Base-by-base conservation (phyloP, 2,888 invertebrate genomes). In the Zygogramma bicolorata region DNA sequence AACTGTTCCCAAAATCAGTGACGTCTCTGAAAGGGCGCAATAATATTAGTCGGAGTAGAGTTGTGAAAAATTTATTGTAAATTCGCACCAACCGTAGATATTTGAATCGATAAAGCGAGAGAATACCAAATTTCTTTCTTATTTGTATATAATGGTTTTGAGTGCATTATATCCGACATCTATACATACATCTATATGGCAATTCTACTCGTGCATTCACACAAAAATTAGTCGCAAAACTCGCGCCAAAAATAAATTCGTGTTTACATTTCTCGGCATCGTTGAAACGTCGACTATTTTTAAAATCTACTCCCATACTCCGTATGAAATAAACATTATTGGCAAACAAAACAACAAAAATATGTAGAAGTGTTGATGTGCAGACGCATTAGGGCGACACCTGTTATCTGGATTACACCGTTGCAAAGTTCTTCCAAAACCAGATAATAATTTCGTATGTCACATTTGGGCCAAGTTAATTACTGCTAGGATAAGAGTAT, bases 321-420 rank as follows among this genome's bases (percentile, higher is more conserved):
- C 63, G 63, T 46, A 46, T 7, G 10, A 63, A 63, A 63, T 46
- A 63, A 63, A 63, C 27, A 63, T 29, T 29, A 63, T 63, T 22
- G 29, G 46, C 63, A 63, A 63, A 63, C 49, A 46, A 63, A 63
- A 63, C 49, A 46, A 42, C 42, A 27, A 63, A 63, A 63, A 46
- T 46, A 61, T 59, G n/a, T n/a, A 27, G 61, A 40, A n/a, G 20
- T 61, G 61, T 61, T 40, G 40, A 60, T 1, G n/a, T 38, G 27
- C 31, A 40, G n/a, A 53, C n/a, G 46, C 20, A 20, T 46, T 46
- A 20, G 4, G 20, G 29, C 46, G 29, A 63, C 46, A 63, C 42
- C n/a, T 61, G 61, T 62, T 8, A 53, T 25, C 3, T 20, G 53
- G 13, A 5, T 20, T 7, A 22, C 61, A 61, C 0, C 40, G 22